phyloP scores from a whole-genome alignment of 2,797 vertebrate species.

The Phrynocephalus forsythii region DNA sequence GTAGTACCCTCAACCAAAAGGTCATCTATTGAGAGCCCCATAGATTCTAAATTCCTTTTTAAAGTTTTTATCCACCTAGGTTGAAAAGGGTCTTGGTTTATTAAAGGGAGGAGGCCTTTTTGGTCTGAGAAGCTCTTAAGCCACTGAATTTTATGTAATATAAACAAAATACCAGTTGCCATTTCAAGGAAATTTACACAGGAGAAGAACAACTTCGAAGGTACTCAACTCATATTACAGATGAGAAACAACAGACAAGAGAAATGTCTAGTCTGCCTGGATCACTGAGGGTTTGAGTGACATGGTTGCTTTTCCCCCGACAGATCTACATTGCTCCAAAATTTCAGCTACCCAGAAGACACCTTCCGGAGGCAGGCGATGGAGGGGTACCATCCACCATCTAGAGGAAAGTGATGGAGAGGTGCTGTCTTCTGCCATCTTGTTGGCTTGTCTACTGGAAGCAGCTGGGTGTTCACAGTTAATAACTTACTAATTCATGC shows the following conservation, averaged over 20 bases:
- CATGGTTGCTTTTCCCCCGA: neutral
- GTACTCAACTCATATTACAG: no score
- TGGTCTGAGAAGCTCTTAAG: no score
- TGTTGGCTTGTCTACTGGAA: neutral
- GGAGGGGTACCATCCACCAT: no score
- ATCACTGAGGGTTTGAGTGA: no score
- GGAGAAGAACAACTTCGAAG: neutral
- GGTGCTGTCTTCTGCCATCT: neutral
- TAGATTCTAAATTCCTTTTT: no score
- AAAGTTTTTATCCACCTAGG: no score
- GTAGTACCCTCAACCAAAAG: no score
- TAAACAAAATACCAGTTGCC: neutral
- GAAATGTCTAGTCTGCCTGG: neutral
- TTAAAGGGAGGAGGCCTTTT: no score
- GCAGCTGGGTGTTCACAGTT: neutral
- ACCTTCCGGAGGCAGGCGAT: neutral
- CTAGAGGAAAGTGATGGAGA: neutral
- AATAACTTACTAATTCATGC: constrained; percentile 27
- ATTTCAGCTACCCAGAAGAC: neutral
- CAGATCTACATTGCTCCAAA: neutral
- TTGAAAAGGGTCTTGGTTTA: no score
- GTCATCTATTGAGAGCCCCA: no score
- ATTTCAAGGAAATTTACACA: neutral
- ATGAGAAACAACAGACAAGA: no score
- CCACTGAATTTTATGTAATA: neutral